Conservation (phyloP, 2,113 vertebrate species). For the Neogale vison region DNA sequence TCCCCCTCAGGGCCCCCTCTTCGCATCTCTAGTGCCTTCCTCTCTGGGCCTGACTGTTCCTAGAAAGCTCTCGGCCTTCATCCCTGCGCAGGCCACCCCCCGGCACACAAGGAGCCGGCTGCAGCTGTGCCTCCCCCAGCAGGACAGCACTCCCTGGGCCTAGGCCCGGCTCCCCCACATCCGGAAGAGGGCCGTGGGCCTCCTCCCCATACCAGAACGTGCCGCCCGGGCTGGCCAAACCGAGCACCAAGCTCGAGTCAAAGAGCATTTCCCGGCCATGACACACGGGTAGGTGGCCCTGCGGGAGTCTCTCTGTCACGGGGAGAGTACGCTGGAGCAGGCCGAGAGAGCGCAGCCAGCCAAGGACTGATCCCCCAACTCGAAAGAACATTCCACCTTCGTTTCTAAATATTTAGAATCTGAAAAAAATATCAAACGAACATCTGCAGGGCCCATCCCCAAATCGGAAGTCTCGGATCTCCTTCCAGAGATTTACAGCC, state of each 20-base stretch:
- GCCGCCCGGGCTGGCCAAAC: not conserved
- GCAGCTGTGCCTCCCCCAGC: not conserved
- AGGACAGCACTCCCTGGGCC: not conserved
- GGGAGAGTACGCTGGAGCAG: not conserved
- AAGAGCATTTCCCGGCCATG: not conserved
- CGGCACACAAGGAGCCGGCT: accelerated
- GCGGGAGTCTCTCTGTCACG: not conserved
- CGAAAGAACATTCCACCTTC: slow-evolving; percentile 53
- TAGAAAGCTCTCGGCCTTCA: not conserved
- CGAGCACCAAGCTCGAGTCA: slow-evolving; percentile 25
- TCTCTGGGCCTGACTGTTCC: not conserved
- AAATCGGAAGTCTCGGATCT: slow-evolving; percentile 50
- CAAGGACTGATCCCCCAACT: not conserved
- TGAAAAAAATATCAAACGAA: not conserved
- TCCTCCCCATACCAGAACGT: not conserved
- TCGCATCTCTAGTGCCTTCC: not conserved
- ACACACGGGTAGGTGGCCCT: not conserved
- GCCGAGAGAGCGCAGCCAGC: not conserved
- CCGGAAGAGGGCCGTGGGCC: not conserved
- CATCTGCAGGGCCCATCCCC: slow-evolving; percentile 49
- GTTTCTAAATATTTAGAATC: not conserved
- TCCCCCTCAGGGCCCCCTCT: not conserved
- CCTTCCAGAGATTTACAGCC: not conserved
- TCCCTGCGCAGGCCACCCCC: accelerated
- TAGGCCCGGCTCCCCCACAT: accelerated